A percentile compares a stretch with the other conserved stretches of the same genome.
phyloP scores from a whole-genome alignment of 2,113 vertebrate genomes.

The Semnornis frantzii region DNA sequence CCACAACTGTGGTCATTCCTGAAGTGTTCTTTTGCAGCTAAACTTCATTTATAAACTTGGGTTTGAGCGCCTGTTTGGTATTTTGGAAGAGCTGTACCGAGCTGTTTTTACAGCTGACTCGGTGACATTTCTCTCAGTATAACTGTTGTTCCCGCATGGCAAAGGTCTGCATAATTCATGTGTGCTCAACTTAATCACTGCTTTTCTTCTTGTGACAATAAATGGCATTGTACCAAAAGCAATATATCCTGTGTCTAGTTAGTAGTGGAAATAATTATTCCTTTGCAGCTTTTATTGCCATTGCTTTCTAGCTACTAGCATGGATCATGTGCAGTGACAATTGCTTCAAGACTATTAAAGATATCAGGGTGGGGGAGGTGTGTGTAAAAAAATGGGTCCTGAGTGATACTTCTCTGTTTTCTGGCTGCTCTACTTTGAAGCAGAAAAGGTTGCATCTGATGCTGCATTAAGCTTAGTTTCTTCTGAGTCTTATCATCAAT shows the following conservation, averaged over 20 bases:
- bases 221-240: conserved; percentile 54
- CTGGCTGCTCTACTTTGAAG: neutral
- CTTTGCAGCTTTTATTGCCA: conserved; percentile 34
- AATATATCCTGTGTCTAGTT: conserved; percentile 43
- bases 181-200: conserved; percentile 41
- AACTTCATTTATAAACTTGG: neutral
- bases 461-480: conserved; percentile 8
- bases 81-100: conserved; percentile 7
- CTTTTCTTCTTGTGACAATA: conserved; percentile 58
- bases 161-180: conserved; percentile 51
- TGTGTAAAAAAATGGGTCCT: neutral
- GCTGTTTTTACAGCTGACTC: conserved; percentile 43
- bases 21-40: neutral
- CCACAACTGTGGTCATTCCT: neutral
- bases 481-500: neutral
- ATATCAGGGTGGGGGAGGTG: neutral
- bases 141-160: conserved; percentile 38
- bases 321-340: neutral
- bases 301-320: conserved; percentile 4
- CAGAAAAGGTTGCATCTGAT: neutral
- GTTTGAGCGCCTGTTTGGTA: neutral
- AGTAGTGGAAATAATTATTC: conserved; percentile 47
- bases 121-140: conserved; percentile 27
- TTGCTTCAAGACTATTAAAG: neutral
- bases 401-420: neutral